phyloP scores from a whole-genome alignment of 2,113 vertebrate genomes.

The Apus apus region DNA sequence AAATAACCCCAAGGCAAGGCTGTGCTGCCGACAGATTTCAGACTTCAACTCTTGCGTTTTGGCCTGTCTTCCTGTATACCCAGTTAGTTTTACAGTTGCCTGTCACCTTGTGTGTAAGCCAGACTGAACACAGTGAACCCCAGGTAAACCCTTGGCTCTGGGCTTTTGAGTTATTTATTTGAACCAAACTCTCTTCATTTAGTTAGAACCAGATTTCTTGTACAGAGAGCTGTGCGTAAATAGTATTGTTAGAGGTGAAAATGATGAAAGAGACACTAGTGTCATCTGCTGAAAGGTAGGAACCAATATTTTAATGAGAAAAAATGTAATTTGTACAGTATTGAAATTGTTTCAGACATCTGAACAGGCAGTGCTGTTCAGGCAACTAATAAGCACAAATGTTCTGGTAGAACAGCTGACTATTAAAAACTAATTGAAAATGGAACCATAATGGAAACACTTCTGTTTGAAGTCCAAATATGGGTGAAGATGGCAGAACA shows the following conservation, averaged over 20 bases:
- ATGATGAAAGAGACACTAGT: not conserved
- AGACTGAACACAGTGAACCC: not conserved
- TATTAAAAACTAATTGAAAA: not conserved
- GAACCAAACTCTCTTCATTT: not conserved
- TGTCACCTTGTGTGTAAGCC: not conserved
- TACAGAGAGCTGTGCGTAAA: not conserved
- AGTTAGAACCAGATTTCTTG: not conserved
- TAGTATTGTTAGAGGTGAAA: not conserved
- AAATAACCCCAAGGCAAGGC: not conserved
- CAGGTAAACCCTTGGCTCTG: not conserved
- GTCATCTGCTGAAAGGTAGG: not conserved
- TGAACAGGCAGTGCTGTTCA: not conserved
- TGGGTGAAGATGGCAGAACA: not conserved
- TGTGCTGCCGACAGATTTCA: conserved; percentile 9
- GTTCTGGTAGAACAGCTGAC: not conserved
- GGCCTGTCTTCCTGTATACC: not conserved
- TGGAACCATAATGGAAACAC: not conserved
- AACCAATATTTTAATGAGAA: not conserved
- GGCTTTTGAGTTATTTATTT: not conserved
- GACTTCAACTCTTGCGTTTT: not conserved
- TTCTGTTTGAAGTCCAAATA: not conserved
- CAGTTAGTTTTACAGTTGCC: not conserved
- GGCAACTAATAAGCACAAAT: not conserved
- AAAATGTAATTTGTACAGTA: not conserved
- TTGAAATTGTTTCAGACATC: not conserved